Evolutionary conservation across 2,888 invertebrate genomes (phyloP), one percentile per base, ranked within the genome.

Genomic region (Cephus rjabovi): DNA sequence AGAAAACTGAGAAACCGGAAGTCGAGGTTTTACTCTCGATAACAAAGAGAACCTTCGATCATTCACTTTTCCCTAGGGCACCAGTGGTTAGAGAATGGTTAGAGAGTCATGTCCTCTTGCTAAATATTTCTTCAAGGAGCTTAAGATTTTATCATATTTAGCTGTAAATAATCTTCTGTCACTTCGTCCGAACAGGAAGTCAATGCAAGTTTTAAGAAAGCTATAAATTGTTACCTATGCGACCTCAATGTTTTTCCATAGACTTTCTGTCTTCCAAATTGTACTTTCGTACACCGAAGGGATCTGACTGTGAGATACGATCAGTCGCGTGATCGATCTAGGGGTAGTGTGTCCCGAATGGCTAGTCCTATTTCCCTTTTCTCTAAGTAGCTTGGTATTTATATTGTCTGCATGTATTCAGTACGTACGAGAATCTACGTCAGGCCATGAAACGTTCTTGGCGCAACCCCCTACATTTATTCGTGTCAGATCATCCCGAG

Each of bases 241-340:
- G 6, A 56, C 56, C 9, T 23, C 56, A 56, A 23, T 23, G 56
- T 2, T 56, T 56, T 23, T 56, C 23, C 56, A 23, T 56, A 56
- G 1, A 9, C 9, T 23, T 56, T 23, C 23, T 56, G 23, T 9
- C 56, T 56, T 56, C 56, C 9, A 23, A 23, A 23, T 56, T 9
- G 9, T 56, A 15, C 15, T 40, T 40, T 15, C 40, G 15, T 15
- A 56, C 56, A 15, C 23, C 23, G 56, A 23, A 56, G 56, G 23
- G 56, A 23, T 56, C 56, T 56, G 9, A 56, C 73, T 80, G 77
- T 77, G 79, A 78, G 90, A 89, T 89, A 89, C 87, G 88, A 89
- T 89, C 89, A 82, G 85, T 89, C 87, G 88, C 89, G 90, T 90
- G 88, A 88, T 86, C 83, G 83, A 83, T 82, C 81, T 82, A 81